Percentiles rank a stretch among this genome's conserved stretches.
phyloP scores from a whole-genome alignment of 2,797 vertebrate species.

The Poliocrania exsul region DNA sequence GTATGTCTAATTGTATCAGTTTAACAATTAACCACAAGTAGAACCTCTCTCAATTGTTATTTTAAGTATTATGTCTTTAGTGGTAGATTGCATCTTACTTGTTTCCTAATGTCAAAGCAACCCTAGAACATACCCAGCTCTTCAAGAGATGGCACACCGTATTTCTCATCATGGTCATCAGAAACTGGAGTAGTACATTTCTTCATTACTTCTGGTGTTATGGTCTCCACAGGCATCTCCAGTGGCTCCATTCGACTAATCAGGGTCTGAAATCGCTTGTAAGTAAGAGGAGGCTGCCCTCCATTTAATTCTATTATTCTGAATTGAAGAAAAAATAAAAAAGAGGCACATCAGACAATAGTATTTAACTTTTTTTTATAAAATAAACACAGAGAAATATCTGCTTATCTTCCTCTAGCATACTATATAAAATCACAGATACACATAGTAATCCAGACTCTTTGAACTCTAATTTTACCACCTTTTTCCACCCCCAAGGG shows the following conservation, averaged over 20 bases:
- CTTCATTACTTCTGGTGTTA: conserved; percentile 88
- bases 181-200: conserved; percentile 88
- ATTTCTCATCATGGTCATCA: conserved; percentile 96
- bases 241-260: conserved; percentile 94
- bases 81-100: background rate
- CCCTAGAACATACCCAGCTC: conserved; percentile 86
- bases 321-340: background rate
- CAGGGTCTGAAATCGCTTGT: conserved; percentile 95
- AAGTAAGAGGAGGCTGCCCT: conserved; percentile 95
- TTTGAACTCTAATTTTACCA: background rate
- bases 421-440: background rate
- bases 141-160: conserved; percentile 94
- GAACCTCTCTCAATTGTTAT: background rate
- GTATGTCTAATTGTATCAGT: background rate
- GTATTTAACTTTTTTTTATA: background rate
- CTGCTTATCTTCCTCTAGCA: background rate
- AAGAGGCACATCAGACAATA: background rate
- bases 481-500: background rate
- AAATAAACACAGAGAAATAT: background rate
- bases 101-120: background rate
- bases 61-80: background rate
- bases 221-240: conserved; percentile 89
- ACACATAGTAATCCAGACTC: background rate
- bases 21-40: background rate
- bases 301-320: conserved; percentile 98